These are phyloP conservation scores for Glyphotaelius pellucidus DNA, from an alignment of 2,888 invertebrate species.

Conservation along the genomic window DNA sequence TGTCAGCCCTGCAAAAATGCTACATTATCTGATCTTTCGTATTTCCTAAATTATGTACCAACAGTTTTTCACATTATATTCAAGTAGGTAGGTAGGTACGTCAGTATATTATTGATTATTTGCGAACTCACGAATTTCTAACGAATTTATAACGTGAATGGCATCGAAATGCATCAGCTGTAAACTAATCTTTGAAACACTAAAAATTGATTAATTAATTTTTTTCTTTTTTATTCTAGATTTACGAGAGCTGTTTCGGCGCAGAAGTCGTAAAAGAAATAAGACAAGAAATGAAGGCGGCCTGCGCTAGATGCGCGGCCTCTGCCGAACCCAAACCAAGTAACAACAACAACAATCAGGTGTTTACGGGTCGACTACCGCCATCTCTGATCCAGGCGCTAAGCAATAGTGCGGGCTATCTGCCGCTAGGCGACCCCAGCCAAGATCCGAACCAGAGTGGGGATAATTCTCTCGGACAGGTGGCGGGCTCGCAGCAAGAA, in stretches of 20 bases:
- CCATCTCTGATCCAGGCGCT: slow-evolving; percentile 75
- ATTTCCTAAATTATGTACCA: too few relatives aligned
- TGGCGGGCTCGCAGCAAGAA: slow-evolving; percentile 69
- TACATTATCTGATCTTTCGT: too few relatives aligned
- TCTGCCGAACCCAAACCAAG: slow-evolving; percentile 72
- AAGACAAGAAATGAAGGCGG: slow-evolving; percentile 82
- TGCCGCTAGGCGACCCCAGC: slow-evolving; percentile 53
- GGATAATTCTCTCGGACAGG: slow-evolving; percentile 71
- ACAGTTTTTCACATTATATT: too few relatives aligned
- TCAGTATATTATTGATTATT: too few relatives aligned
- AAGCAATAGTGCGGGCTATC: slow-evolving; percentile 67
- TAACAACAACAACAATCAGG: slow-evolving; percentile 22
- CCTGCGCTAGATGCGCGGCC: slow-evolving; percentile 81
- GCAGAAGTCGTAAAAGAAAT: slow-evolving; percentile 82
- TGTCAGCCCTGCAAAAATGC: too few relatives aligned
- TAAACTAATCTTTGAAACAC: too few relatives aligned
- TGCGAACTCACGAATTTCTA: too few relatives aligned
- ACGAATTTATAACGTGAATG: too few relatives aligned
- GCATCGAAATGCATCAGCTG: too few relatives aligned
- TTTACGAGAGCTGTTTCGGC: slow-evolving; percentile 85
- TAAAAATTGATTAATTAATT: background rate
- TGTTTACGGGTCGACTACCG: slow-evolving; percentile 69
- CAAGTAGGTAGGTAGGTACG: too few relatives aligned
- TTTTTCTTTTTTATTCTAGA: slow-evolving; percentile 72
- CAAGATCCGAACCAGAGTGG: slow-evolving; percentile 72